phyloP scores from a whole-genome alignment of 2,888 invertebrate genomes.

The Rhogogaster chlorosoma region DNA sequence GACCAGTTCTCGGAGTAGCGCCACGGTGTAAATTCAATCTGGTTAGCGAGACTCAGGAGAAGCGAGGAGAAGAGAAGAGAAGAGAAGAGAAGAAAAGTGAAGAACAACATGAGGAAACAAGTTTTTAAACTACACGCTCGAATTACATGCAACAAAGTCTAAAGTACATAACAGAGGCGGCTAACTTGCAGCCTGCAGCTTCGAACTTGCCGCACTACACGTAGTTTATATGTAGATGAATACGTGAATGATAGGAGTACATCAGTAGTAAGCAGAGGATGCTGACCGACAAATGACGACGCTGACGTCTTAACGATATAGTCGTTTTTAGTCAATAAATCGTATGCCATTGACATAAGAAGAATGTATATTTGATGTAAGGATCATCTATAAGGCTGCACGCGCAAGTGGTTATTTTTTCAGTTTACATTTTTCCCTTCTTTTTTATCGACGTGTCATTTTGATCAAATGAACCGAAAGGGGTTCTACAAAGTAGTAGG shows the following conservation, averaged over 20 bases:
- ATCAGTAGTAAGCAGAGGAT: background rate
- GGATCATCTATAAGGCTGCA: background rate
- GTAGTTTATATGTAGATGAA: background rate
- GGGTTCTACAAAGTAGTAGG: background rate
- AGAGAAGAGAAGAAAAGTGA: too few species aligned
- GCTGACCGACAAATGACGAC: constrained; percentile 15
- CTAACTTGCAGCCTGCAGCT: background rate
- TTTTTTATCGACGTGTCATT: constrained; percentile 27
- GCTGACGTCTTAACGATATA: constrained; percentile 20
- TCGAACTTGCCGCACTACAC: background rate
- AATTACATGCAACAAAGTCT: background rate
- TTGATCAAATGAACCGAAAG: constrained; percentile 22
- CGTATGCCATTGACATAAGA: constrained; percentile 3
- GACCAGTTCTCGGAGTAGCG: constrained; percentile 52
- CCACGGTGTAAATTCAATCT: constrained; percentile 61
- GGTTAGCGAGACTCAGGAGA: constrained; percentile 53
- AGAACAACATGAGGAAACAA: background rate
- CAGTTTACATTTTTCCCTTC: background rate
- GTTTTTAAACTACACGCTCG: background rate
- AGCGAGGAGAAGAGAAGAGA: too few species aligned
- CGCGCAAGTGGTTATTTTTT: background rate
- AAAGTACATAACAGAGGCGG: background rate
- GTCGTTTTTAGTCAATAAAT: constrained; percentile 32
- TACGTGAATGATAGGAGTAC: background rate
- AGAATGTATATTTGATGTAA: constrained; percentile 2